These are phyloP conservation scores for Andinoacara biseriatus DNA, from an alignment of 2,113 vertebrate species.

Conservation along the genomic window DNA sequence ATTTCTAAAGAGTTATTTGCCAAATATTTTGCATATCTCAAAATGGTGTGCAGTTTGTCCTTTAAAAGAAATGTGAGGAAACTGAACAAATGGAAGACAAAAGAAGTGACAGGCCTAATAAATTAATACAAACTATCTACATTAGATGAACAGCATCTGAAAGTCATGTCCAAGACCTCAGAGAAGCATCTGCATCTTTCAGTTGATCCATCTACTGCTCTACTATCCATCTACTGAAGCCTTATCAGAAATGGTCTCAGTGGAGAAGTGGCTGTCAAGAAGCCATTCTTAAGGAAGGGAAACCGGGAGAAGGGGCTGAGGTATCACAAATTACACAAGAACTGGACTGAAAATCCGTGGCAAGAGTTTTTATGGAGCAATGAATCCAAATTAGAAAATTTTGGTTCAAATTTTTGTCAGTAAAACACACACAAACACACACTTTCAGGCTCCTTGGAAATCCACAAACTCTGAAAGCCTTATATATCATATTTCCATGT, in stretches of 20 bases:
- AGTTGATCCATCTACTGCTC: no score
- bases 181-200: background rate
- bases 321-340: background rate
- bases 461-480: no score
- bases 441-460: no score
- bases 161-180: background rate
- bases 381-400: background rate
- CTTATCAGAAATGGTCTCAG: no score
- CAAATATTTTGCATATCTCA: background rate
- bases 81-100: background rate
- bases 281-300: background rate
- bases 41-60: no score
- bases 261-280: no score
- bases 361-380: background rate
- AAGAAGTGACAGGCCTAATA: accelerated
- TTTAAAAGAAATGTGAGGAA: background rate
- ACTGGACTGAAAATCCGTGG: background rate
- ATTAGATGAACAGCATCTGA: background rate
- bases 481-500: no score
- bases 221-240: no score
- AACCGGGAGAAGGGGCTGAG: no score
- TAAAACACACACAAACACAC: no score
- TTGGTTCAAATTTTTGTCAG: accelerated
- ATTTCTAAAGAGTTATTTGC: background rate
- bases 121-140: background rate